Base-by-base conservation (phyloP, 1,140 invertebrate species). In the Uloborus diversus region DNA sequence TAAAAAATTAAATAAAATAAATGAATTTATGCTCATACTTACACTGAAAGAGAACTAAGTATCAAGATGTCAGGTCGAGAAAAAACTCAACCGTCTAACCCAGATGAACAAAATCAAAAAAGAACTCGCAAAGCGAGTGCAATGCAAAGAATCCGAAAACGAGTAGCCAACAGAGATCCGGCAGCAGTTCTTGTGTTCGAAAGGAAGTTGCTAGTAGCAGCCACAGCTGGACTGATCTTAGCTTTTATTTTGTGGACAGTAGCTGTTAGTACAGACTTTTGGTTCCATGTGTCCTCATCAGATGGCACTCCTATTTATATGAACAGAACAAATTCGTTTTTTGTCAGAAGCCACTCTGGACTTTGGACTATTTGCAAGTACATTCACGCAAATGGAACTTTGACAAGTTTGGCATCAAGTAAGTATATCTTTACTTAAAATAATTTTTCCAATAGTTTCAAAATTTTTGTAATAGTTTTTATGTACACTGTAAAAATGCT, bases 221-320 rank as follows among this genome's bases (percentile, higher is more conserved):
- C 70, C 7, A 82, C 68, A 0, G 65, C 27, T 11, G 75, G 57
- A 2, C 14, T 93, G 13, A 90, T 91, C 1, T 57, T 94, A 0
- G 91, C 90, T 0, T 87, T 90, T 0, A 88, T 93, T 53, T 83
- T 93, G 1, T 94, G 93, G 93, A 90, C 92, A 7, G 86, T 91
- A 1, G 91, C 93, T 20, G 91, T 94, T 61, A 90, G 90, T 51
- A 94, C 93, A 1, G 90, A 92, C 83, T 90, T 92, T 83, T 94
- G 93, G 93, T 91, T 91, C 66, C 89, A 89, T 20, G 89, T 93
- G 0, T 4, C 62, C 83, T 80, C 35, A 83, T 89, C 76, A 88
- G 89, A 25, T 83, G 84, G 81, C 80, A 61, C 78, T 35, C 91
- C 90, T 82, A 89, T 91, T 80, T 89, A 88, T 59, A 85, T 90